phyloP scores from a whole-genome alignment of 2,797 vertebrate species.

The Pagetopsis macropterus region DNA sequence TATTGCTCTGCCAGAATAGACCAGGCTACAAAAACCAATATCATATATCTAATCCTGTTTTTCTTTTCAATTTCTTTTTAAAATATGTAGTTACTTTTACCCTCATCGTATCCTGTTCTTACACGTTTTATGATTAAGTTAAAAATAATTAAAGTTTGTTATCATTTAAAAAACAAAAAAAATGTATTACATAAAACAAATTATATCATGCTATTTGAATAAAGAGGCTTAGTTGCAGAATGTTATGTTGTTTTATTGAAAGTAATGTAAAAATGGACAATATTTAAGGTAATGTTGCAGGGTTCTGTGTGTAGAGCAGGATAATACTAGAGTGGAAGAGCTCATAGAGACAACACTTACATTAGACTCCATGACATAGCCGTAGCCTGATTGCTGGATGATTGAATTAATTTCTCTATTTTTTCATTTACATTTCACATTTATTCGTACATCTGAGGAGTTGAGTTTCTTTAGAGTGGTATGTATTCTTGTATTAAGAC shows the following conservation, averaged over 20 bases:
- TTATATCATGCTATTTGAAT: constrained; percentile 1
- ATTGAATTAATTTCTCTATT: neutral
- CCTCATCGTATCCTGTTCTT: neutral
- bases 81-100: neutral
- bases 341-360: neutral
- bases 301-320: neutral
- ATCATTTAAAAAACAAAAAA: neutral
- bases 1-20: too few relatives aligned
- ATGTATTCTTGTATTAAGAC: neutral
- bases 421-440: neutral
- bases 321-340: neutral
- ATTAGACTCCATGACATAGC: neutral
- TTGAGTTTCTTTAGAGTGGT: neutral
- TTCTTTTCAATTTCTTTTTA: too few relatives aligned
- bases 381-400: neutral
- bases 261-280: neutral
- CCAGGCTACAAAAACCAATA: too few relatives aligned
- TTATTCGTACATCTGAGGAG: neutral
- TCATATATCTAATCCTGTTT: too few relatives aligned
- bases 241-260: neutral
- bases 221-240: neutral
- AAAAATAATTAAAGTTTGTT: neutral
- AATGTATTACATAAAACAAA: neutral
- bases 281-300: neutral
- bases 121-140: neutral